Evolutionary conservation across 2,113 vertebrate species (phyloP).

Genomic region (Vimba vimba): DNA sequence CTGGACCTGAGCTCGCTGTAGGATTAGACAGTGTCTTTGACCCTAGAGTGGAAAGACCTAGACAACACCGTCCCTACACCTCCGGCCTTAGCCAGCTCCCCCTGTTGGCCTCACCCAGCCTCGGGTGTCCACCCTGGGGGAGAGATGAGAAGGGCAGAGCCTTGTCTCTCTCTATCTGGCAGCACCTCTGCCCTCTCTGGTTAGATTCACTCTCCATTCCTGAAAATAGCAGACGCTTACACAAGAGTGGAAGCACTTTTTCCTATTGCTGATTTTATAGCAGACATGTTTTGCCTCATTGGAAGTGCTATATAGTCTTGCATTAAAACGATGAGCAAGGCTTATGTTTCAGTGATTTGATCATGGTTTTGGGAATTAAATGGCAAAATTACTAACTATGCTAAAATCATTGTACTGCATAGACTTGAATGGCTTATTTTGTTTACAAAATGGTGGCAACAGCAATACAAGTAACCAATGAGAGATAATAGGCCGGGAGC

Average conservation of each 20-base stretch:
- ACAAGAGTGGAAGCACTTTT: conserved; percentile 1
- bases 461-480: no score
- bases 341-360: neutral
- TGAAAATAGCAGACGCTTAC: neutral
- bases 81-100: conserved; percentile 23
- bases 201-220: neutral
- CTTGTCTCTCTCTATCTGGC: neutral
- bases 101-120: conserved; percentile 20
- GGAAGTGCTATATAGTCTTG: neutral
- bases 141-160: conserved; percentile 25
- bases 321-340: neutral
- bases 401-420: neutral
- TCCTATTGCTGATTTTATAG: neutral
- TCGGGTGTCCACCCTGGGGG: conserved; percentile 11
- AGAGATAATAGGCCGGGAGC: no score
- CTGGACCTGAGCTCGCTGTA: conserved; percentile 37
- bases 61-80: conserved; percentile 9
- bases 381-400: neutral
- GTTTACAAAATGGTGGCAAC: neutral
- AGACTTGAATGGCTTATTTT: neutral
- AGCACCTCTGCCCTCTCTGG: neutral
- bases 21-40: conserved; percentile 42
- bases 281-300: neutral
- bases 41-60: conserved; percentile 33
- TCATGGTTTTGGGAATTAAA: neutral